Evolutionary conservation across 2,797 vertebrate genomes (phyloP), one percentile per base, ranked within the genome.

Genomic region (Amblyraja radiata): DNA sequence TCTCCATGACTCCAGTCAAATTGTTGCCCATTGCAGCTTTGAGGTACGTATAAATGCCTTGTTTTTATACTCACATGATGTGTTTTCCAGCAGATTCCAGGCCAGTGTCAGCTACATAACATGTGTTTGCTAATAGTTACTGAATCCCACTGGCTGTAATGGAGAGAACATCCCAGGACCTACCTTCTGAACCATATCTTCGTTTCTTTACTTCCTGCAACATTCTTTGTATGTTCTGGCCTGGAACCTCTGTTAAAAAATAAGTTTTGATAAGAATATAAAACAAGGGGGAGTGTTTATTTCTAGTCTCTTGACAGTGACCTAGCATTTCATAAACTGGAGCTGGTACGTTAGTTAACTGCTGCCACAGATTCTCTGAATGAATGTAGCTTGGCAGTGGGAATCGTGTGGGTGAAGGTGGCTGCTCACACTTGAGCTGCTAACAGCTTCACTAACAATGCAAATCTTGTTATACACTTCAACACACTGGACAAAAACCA

Each of bases 211-310:
- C 97, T 97, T 99, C 98, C 97, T 99, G 98, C 98, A 98, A 98
- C 97, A 98, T 96, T 97, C 98, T 97, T 98, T 97, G 98, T 98
- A 99, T 98, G 97, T 98, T 98, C 98, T 98, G 98, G 98, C 98
- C 98, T 98, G 98, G 98, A 98, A 98, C 98, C 97, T 99, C 98
- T 98, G 98, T 99, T 98, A 98, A 97, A 98, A 98, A 98, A 98
- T 98, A 98, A 98, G 98, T 97, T 95, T 95, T 94, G 95, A 97
- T 96, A 97, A 91, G 90, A 91, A 92, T 92, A 92, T 74, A 92
- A 92, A 92, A 92, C 90, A 92, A 92, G 90, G 90, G 90, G 90
- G 90, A 92, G 39, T 92, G 23, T 76, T 65, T 90, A 23, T 21
- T 80, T 92, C 46, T 92, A 9, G 61, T 16, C 84, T 54, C 25